Evolutionary conservation across 2,797 vertebrate genomes (phyloP).

Genomic region (Amblyraja radiata): DNA sequence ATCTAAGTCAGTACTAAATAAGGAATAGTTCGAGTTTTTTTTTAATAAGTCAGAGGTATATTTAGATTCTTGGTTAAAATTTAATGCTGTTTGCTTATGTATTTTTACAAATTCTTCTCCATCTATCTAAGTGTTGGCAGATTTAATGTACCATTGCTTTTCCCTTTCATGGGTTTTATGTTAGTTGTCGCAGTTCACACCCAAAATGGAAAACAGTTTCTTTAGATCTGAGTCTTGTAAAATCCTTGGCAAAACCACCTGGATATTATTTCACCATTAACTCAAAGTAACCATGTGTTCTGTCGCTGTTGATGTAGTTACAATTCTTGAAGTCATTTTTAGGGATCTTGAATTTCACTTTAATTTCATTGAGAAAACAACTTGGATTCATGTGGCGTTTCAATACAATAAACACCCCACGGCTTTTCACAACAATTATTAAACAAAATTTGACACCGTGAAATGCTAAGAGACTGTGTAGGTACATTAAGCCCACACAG

Average conservation of each 20-base stretch:
- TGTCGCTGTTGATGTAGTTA: background rate
- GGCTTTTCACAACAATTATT: background rate
- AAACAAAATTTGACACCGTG: conserved; percentile 10
- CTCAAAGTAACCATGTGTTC: background rate
- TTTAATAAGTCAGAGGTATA: background rate
- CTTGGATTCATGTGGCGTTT: background rate
- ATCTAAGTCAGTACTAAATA: conserved; percentile 26
- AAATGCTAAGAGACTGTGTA: background rate
- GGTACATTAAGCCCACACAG: no score
- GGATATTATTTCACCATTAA: background rate
- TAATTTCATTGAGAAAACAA: background rate
- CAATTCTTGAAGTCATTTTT: background rate
- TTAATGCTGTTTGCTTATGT: background rate
- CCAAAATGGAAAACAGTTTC: conserved; percentile 16
- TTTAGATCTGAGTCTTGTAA: conserved; percentile 16
- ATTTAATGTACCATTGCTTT: background rate
- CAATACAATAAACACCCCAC: background rate
- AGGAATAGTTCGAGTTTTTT: background rate
- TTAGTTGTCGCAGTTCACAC: background rate
- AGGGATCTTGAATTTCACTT: background rate
- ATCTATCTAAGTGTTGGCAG: conserved; percentile 7
- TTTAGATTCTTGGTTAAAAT: conserved; percentile 21
- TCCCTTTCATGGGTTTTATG: background rate
- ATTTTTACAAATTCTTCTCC: background rate
- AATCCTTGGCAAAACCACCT: background rate